Base-by-base conservation (phyloP, 2,888 invertebrate genomes). In the Muschampia plurimacula region DNA sequence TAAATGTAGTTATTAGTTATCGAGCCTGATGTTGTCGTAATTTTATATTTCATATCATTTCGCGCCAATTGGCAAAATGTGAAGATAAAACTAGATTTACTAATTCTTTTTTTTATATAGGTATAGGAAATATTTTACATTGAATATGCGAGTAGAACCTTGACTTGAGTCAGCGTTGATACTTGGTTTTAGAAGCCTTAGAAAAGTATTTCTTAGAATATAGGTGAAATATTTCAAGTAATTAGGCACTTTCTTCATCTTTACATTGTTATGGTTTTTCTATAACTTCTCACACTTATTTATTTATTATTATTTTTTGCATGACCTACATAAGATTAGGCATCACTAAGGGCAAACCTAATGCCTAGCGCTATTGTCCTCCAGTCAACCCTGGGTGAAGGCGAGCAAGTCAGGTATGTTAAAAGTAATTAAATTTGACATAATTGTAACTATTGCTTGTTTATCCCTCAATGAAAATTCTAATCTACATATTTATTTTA, bases 131-230 rank as follows among this genome's bases (percentile, higher is more conserved):
- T 72, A 60, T 41, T 28, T 55, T 62, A 7, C 41, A 62, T 60
- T 62, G 28, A 67, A 66, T 52, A 67, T 41, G 6, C 52, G 52
- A 52, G n/a, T 52, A n/a, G 9, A 44, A 44, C 72, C 67, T 72
- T 72, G 67, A 62, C 62, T 62, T 67, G 60, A 72, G 52, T 60
- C 60, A 62, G 28, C 52, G 52, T 22, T 28, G 8, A 28, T 12
- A 39, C 62, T 41, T 65, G 49, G 65, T 66, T 52, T 60, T 32
- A 67, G 72, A 72, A 72, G 67, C 72, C 72, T 41, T 72, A 72
- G 72, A 13, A 72, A 67, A 72, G 67, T 55, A 41, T 67, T 22
- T 63, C 49, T 67, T 72, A 72, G 62, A 72, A 72, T 72, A 63
- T 67, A 57, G 62, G 52, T 72, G 41, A n/a, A 41, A 72, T 49